Percentiles rank a stretch among this genome's conserved stretches.
Conservation (phyloP, 92 coral and sea anemone species). For the Epizoanthus ramosus region DNA sequence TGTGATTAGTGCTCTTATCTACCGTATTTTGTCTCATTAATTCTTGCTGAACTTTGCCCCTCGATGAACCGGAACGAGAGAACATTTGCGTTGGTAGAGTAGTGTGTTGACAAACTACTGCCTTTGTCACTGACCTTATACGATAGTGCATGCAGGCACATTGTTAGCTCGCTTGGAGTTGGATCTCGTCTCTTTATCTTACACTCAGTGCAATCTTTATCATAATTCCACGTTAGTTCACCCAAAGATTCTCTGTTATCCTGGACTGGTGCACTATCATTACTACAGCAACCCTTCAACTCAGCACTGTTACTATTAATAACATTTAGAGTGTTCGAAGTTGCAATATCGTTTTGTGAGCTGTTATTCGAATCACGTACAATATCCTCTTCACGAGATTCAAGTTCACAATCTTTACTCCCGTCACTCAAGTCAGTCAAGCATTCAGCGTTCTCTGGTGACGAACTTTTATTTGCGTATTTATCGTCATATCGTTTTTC, state of each 20-base stretch:
- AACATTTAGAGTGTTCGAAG: not conserved
- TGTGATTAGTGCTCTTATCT: too few species aligned
- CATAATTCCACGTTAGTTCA: constrained; percentile 37
- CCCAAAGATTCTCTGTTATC: not conserved
- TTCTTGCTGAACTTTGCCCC: too few species aligned
- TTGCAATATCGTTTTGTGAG: not conserved
- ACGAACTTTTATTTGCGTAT: not conserved
- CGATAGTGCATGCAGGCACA: constrained; percentile 92
- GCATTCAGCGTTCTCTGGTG: not conserved
- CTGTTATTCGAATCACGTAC: not conserved
- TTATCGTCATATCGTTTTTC: not conserved
- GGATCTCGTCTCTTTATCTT: constrained; percentile 82
- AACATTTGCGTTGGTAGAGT: too few species aligned
- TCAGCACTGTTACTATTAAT: not conserved
- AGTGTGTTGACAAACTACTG: too few species aligned
- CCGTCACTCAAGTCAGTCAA: not conserved
- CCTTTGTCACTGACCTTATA: constrained; percentile 70
- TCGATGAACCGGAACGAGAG: too few species aligned
- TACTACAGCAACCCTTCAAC: not conserved
- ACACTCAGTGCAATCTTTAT: constrained; percentile 83
- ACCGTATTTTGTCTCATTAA: too few species aligned
- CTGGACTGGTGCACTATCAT: not conserved
- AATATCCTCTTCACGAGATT: not conserved
- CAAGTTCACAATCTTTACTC: not conserved
- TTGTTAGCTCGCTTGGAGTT: constrained; percentile 76